Conservation (phyloP, 35 echinoderm and acorn worm species). For the Lytechinus variegatus region DNA sequence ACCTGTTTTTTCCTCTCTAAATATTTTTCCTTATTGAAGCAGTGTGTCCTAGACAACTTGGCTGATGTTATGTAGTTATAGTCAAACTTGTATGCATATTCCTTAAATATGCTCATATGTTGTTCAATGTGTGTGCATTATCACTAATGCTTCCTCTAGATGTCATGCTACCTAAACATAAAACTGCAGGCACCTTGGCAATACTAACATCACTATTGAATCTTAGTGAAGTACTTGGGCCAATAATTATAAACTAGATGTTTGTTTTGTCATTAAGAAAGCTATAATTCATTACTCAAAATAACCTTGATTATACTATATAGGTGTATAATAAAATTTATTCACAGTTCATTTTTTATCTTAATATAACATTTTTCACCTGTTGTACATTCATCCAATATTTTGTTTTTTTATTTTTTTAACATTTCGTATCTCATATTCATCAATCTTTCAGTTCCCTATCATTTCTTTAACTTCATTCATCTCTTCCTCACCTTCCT, state of each 20-base stretch:
- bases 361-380: too few relatives aligned
- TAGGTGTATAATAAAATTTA: too few relatives aligned
- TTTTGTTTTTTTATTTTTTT: background rate
- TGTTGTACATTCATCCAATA: background rate
- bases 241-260: background rate
- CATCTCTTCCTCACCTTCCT: too few relatives aligned
- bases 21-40: background rate
- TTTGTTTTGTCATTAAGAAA: background rate
- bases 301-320: too few relatives aligned
- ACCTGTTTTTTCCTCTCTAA: background rate
- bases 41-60: background rate
- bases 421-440: background rate
- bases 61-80: too few relatives aligned
- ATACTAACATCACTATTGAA: background rate
- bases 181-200: background rate
- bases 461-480: background rate
- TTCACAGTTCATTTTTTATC: too few relatives aligned
- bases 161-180: background rate
- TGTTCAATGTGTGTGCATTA: background rate
- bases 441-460: background rate
- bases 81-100: background rate
- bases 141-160: background rate
- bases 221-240: background rate
- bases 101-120: background rate
- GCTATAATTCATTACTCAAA: too few relatives aligned